Evolutionary conservation across 2,113 vertebrate species (phyloP), one percentile per base, ranked within the genome.

Genomic region (Apteryx mantelli): DNA sequence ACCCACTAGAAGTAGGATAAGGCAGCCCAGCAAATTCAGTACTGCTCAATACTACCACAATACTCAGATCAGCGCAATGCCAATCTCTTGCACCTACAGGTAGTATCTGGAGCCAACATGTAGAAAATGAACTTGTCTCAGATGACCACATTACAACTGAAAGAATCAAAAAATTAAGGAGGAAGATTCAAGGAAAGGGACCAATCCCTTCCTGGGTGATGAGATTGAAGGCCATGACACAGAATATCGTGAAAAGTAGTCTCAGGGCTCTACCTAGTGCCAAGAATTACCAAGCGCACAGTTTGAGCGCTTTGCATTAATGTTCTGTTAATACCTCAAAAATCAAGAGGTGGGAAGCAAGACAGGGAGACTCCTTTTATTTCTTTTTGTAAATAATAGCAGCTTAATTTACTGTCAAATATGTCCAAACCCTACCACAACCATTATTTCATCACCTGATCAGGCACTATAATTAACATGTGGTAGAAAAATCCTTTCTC

Each of bases 401-500:
- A 89, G 8, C 34, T 71, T n/a, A 60, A 16, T n/a, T 36, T 77
- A 63, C 17, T 6, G 9, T 40, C 11, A 82, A 85, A n/a, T 30
- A 86, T 0, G 1, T 40, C n/a, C 25, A 40, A 65, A 82, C 68
- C 55, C 28, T 56, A 70, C 14, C 10, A 42, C 13, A 79, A 87
- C 26, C 20, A 32, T 22, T 40, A 9, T 11, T 40, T 25, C 10
- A 13, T 17, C 42, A 56, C 40, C 53, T 28, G 38, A 52, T 80
- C 4, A 25, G 0, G 4, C 0, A 8, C 26, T 16, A 80, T 24
- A 83, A 65, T 26, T 22, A 76, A 53, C 2, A 32, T 0, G 3
- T 2, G 6, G 30, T 11, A 77, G 30, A n/a, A 77, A 5, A 82
- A 46, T 2, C 17, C 20, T 55, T 36, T 24, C 36, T 74, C 56